These are phyloP conservation scores for Mylabris sibirica DNA, from an alignment of 2,888 invertebrate species.

Conservation along the genomic window DNA sequence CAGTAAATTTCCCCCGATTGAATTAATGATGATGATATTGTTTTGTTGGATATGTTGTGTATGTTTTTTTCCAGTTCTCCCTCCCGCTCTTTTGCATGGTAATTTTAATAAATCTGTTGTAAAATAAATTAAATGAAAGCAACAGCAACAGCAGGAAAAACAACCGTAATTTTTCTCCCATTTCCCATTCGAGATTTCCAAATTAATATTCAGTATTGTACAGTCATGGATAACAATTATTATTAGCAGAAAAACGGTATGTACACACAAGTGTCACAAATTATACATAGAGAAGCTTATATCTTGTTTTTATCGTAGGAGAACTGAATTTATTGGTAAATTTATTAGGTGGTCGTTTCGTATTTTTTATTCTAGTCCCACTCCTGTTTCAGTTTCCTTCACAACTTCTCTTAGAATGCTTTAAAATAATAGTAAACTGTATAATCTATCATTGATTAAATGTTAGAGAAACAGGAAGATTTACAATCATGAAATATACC, in stretches of 20 bases:
- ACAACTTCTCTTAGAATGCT: neutral
- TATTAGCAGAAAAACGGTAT: neutral
- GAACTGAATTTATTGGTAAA: neutral
- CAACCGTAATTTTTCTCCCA: neutral
- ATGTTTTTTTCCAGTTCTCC: neutral
- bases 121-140: neutral
- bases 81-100: neutral
- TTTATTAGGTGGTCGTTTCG: neutral
- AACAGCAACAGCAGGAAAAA: neutral
- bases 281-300: neutral
- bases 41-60: neutral
- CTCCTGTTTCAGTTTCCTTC: no score
- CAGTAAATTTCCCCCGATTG: neutral
- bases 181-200: neutral
- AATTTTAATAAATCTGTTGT: constrained; percentile 4
- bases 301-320: no score
- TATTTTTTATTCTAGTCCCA: neutral
- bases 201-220: neutral
- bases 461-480: constrained; percentile 1
- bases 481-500: constrained; percentile 10
- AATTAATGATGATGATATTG: constrained; percentile 11
- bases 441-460: constrained; percentile 13
- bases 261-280: neutral
- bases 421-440: neutral
- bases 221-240: neutral